Percentiles rank a stretch among this genome's conserved stretches.
These are phyloP conservation scores for Pseudoips prasinana DNA, from an alignment of 2,888 invertebrate genomes.

Conservation along the genomic window DNA sequence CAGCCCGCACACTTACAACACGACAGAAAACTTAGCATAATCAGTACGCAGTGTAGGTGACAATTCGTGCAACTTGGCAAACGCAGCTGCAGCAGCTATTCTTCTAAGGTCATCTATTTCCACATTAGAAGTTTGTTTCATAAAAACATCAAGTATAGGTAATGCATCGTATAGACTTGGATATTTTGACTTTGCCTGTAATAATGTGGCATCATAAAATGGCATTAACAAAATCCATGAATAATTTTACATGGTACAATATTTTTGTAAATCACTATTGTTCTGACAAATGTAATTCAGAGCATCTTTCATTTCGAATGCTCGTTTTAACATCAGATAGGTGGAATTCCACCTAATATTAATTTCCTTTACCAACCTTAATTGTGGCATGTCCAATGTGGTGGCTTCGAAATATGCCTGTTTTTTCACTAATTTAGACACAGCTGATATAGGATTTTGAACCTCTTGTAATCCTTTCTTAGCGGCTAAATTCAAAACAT, in stretches of 20 bases:
- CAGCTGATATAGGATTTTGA: background rate
- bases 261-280: constrained; percentile 2
- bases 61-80: constrained; percentile 7
- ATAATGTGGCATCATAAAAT: constrained; percentile 2
- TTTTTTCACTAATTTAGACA: constrained; percentile 3
- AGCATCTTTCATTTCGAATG: background rate
- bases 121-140: too few species aligned
- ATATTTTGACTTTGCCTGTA: constrained; percentile 5
- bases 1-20: too few species aligned
- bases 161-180: constrained; percentile 7
- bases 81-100: constrained; percentile 7
- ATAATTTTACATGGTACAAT: constrained; percentile 3
- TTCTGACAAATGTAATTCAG: constrained; percentile 3
- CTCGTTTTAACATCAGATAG: constrained; percentile 2
- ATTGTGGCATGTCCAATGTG: background rate
- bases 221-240: constrained; percentile 3
- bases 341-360: constrained; percentile 1
- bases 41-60: constrained; percentile 3
- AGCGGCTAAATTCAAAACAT: constrained; percentile 10
- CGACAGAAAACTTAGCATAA: constrained; percentile 8
- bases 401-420: constrained; percentile 1
- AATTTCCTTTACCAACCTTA: constrained; percentile 1
- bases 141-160: too few species aligned
- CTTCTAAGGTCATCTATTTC: constrained; percentile 7
- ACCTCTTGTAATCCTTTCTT: constrained; percentile 9